Evolutionary conservation across 2,113 vertebrate genomes (phyloP), one percentile per base, ranked within the genome.

Genomic region (Phrynosoma blainvillii): DNA sequence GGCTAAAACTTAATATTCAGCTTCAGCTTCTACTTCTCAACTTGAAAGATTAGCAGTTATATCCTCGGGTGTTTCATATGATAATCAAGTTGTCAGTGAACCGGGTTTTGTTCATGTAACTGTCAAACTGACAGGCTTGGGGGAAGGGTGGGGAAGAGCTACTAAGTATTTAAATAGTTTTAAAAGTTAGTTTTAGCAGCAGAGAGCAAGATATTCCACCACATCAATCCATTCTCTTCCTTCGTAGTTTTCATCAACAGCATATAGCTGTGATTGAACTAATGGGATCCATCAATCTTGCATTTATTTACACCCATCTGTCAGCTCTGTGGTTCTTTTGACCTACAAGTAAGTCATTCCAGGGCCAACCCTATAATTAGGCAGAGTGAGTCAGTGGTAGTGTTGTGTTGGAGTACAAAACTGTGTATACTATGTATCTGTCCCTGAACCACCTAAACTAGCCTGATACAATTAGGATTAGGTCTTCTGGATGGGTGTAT

Each of bases 121-220:
- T 92, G 91, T 95, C 93, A 93, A 87, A 79, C 30, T 91, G 93
- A 89, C 90, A 91, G 80, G 71, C 76, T 90, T 88, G 84, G 85
- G 90, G 30, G 88, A 87, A 87, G 91, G 91, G 91, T 56, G 75
- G 84, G 89, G 92, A 79, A 59, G 74, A 91, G 79, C 85, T 89
- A 86, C 87, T 93, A 82, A 77, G 62, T 84, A 89, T 80, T 89
- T 90, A 84, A 20, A 93, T 92, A 92, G 86, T 90, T 89, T 80
- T 32, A 88, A 89, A 89, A 75, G 85, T 93, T 94, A 25, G 87
- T 68, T 77, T 83, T 77, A 77, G 73, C 59, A 83, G 40, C 79
- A 66, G 32, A 88, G 47, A 80, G 47, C 32, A 75, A 82, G 56
- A 16, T 85, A 85, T 66, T 78, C 84, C 30, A 68, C 82, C 56